phyloP scores from a whole-genome alignment of 1,140 invertebrate genomes.

The Chelonus insularis region DNA sequence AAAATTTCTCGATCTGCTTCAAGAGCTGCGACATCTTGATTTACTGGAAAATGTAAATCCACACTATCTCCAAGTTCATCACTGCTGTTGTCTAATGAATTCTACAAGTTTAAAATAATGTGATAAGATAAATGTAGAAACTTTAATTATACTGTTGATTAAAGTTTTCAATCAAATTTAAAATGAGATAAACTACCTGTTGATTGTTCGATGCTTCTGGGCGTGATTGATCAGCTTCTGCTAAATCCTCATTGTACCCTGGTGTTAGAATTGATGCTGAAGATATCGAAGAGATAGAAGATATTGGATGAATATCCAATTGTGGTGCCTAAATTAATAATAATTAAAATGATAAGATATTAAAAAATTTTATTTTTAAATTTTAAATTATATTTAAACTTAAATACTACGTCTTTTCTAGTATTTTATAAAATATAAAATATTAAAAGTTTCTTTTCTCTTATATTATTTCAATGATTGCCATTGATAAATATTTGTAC shows the following conservation, averaged over 20 bases:
- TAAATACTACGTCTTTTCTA: too few relatives aligned
- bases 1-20: slow-evolving; percentile 24
- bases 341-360: too few relatives aligned
- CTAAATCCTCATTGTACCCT: slow-evolving; percentile 58
- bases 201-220: slow-evolving; percentile 44
- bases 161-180: neutral
- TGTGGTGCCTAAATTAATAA: too few relatives aligned
- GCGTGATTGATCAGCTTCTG: slow-evolving; percentile 60
- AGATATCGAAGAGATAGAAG: slow-evolving; percentile 16
- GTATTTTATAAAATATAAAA: too few relatives aligned
- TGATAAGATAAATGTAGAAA: slow-evolving; percentile 9
- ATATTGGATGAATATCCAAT: slow-evolving; percentile 22
- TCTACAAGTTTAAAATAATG: slow-evolving; percentile 23
- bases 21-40: slow-evolving; percentile 29
- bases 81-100: slow-evolving; percentile 24
- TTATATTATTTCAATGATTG: too few relatives aligned
- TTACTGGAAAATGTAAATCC: neutral
- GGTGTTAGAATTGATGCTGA: slow-evolving; percentile 34
- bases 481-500: too few relatives aligned
- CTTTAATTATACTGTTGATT: neutral
- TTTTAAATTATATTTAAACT: too few relatives aligned
- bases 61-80: slow-evolving; percentile 23
- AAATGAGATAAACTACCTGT: slow-evolving; percentile 37
- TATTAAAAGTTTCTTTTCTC: too few relatives aligned
- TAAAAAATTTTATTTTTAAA: too few relatives aligned